Base-by-base conservation (phyloP, 2,113 vertebrate species). In the Rhea americana region DNA sequence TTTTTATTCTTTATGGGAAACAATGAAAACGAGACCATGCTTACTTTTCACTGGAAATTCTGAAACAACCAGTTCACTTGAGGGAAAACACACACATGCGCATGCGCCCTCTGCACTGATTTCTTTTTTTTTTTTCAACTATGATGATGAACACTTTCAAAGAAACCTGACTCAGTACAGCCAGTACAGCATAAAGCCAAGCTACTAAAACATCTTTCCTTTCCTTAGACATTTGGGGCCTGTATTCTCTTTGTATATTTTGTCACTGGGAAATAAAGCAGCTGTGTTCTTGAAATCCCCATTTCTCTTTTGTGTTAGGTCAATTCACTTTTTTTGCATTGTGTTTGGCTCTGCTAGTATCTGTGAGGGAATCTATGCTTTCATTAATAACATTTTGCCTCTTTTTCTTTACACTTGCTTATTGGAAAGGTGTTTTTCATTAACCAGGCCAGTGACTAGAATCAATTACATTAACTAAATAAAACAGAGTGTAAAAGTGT, bases 1-100 rank as follows among this genome's bases (percentile, higher is more conserved):
- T 97, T 96, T 97, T 96, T 96, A 93, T 95, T 90, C 92, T 91
- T 91, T 93, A 89, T 89, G 87, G 94, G 90, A 96, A 95, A 95
- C 45, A 93, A 87, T 78, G 90, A 95, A 96, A 63, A 93, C 93
- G 47, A 89, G 17, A 80, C 7, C 7, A n/a, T 80, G 37, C 30
- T 93, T 94, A 73, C 25, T 89, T 93, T 93, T 86, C 80, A 66
- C 47, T 91, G 89, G 92, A 95, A 95, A 90, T 91, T 95, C 81
- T 93, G 81, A 91, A 93, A 87, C 45, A 75, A 90, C 14, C 30
- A 66, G 22, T 80, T 90, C 81, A 76, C 28, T 67, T 82, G 11
- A 55, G 37, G 6, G 0, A 1, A 73, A 35, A 35, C 35, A 35
- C 35, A 35, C 35, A 35, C 35, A 35, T 35, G 35, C 35, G 35